Percentiles rank a stretch among this genome's conserved stretches.
Evolutionary conservation across 35 echinoderm and acorn worm species (phyloP).

Genomic region (Apostichopus parvimensis): DNA sequence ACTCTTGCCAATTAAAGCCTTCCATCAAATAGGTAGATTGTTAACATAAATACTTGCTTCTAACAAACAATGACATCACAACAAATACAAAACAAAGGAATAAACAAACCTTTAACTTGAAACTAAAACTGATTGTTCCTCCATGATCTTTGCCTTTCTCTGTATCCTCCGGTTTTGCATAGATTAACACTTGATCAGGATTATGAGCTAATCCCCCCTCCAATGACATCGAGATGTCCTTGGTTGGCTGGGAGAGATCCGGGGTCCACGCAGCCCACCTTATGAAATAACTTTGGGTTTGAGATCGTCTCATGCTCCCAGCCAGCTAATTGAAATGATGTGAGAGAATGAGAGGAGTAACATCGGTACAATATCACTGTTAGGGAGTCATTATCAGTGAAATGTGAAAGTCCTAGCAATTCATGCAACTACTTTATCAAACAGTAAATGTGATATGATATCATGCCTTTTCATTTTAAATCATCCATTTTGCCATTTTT

Average conservation of each 20-base stretch:
- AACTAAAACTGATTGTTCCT: constrained; percentile 78
- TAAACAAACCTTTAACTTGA: constrained; percentile 81
- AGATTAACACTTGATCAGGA: constrained; percentile 83
- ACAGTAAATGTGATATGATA: too few relatives aligned
- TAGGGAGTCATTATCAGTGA: too few relatives aligned
- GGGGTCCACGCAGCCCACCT: constrained; percentile 89
- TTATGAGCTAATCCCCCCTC: constrained; percentile 77
- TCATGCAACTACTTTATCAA: too few relatives aligned
- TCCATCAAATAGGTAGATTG: too few relatives aligned
- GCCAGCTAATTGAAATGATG: constrained; percentile 40
- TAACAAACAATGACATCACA: too few relatives aligned
- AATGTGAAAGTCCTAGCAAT: too few relatives aligned
- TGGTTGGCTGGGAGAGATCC: constrained; percentile 36
- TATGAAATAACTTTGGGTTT: constrained; percentile 72
- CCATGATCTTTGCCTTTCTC: constrained; percentile 53
- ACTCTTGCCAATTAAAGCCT: too few relatives aligned
- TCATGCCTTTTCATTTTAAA: too few relatives aligned
- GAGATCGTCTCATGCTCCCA: constrained; percentile 74
- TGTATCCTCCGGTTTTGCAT: constrained; percentile 23
- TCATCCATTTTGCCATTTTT: too few relatives aligned
- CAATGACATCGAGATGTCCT: constrained; percentile 64
- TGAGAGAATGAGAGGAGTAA: neutral
- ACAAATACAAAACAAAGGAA: too few relatives aligned
- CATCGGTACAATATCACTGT: too few relatives aligned
- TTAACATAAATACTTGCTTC: too few relatives aligned